Percentiles rank a stretch among this genome's conserved stretches.
Conservation (phyloP, 2,888 invertebrate genomes). For the Formica aserva region DNA sequence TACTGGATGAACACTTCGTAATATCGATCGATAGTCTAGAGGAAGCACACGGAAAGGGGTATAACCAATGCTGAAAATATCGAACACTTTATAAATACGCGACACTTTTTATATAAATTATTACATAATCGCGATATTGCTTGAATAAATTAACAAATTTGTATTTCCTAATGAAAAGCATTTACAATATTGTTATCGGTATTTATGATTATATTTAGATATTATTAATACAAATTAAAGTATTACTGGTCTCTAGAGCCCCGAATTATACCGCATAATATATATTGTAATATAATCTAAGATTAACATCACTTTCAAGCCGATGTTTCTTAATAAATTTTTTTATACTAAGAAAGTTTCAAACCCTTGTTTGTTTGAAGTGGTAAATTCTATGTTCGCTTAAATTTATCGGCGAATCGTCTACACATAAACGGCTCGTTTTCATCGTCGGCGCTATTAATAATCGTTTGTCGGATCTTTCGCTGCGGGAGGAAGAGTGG, state of each 20-base stretch:
- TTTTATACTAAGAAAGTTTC: neutral
- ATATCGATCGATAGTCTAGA: slow-evolving; percentile 64
- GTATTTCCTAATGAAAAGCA: neutral
- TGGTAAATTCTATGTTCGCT: slow-evolving; percentile 4
- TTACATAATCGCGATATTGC: neutral
- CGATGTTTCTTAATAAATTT: neutral
- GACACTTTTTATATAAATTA: slow-evolving; percentile 10
- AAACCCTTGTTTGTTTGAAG: slow-evolving; percentile 11
- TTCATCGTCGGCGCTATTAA: slow-evolving; percentile 53
- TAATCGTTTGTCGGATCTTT: slow-evolving; percentile 52
- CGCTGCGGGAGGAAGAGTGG: slow-evolving; percentile 29
- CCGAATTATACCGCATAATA: neutral
- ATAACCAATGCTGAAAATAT: slow-evolving; percentile 18
- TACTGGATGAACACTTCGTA: slow-evolving; percentile 64
- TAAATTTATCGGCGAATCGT: slow-evolving; percentile 44
- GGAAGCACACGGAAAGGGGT: neutral
- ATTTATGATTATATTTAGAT: neutral
- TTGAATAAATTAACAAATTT: neutral
- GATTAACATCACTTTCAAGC: neutral
- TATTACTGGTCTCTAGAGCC: neutral
- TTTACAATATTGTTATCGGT: slow-evolving; percentile 1
- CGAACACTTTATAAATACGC: neutral
- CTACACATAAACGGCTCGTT: slow-evolving; percentile 30
- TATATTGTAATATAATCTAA: neutral
- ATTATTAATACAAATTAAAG: neutral